Evolutionary conservation across 2,888 invertebrate genomes (phyloP).

Genomic region (Stratiomys singularior): DNA sequence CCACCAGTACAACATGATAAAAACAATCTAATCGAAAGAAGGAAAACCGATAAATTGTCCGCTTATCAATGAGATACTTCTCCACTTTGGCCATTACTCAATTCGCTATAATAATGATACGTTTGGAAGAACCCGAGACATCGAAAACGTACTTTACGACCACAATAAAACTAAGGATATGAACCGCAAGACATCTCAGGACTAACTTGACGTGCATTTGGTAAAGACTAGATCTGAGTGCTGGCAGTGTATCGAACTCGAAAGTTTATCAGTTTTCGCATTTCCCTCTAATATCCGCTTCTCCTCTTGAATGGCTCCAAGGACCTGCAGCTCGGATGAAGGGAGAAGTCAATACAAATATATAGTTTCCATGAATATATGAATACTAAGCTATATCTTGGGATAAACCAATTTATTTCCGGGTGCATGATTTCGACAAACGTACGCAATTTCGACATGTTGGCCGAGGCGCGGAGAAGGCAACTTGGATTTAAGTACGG

Average conservation of each 20-base stretch:
- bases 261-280: too few relatives aligned
- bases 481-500: slow-evolving; percentile 5
- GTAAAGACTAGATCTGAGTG: background rate
- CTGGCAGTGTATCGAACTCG: too few relatives aligned
- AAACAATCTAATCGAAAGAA: too few relatives aligned
- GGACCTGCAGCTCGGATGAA: background rate
- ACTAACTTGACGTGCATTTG: background rate
- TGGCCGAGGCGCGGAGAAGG: background rate
- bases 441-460: background rate
- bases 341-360: background rate
- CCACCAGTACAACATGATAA: too few relatives aligned
- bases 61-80: too few relatives aligned
- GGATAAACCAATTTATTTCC: slow-evolving; percentile 24
- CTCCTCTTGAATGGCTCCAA: too few relatives aligned
- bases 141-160: slow-evolving; percentile 15
- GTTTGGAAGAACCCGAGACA: background rate
- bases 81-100: too few relatives aligned
- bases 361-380: slow-evolving; percentile 14
- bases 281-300: too few relatives aligned
- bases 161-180: slow-evolving; percentile 5
- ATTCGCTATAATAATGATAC: background rate
- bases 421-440: slow-evolving; percentile 1
- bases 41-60: too few relatives aligned
- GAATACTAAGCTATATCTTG: slow-evolving; percentile 13
- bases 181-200: background rate